Evolutionary conservation across 2,888 invertebrate genomes (phyloP).

Genomic region (Frankliniella fusca): DNA sequence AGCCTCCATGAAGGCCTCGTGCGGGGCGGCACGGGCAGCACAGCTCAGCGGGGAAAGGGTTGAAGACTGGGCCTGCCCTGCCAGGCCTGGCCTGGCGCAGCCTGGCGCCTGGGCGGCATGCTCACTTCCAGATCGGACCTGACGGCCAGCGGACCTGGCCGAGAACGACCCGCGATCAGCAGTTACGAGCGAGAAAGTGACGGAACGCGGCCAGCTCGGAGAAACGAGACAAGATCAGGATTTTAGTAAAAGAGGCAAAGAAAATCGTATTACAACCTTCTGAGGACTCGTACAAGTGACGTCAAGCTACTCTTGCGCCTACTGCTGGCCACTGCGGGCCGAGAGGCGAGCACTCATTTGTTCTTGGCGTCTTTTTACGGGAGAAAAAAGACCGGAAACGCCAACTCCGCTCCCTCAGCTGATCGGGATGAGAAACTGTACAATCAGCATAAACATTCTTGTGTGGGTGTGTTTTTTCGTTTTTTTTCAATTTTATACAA

Average conservation of each 20-base stretch:
- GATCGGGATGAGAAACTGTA: too few species aligned
- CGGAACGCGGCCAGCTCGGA: too few species aligned
- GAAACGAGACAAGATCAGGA: too few species aligned
- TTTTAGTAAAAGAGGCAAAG: background rate
- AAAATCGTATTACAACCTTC: background rate
- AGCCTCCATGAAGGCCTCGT: background rate
- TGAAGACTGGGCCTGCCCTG: background rate
- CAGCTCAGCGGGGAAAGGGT: background rate
- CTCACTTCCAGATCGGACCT: background rate
- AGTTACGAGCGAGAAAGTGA: too few species aligned
- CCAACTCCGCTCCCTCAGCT: too few species aligned
- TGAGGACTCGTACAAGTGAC: background rate
- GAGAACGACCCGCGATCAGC: too few species aligned
- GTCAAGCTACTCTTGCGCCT: constrained; percentile 10
- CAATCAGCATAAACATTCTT: too few species aligned
- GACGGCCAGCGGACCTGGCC: too few species aligned
- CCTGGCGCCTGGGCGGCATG: background rate
- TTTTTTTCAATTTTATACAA: too few species aligned
- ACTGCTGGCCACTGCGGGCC: background rate
- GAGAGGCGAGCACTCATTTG: background rate
- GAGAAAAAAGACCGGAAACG: background rate
- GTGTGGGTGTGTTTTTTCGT: too few species aligned
- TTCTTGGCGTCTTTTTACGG: background rate
- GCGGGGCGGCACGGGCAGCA: background rate
- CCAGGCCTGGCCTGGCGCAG: too few species aligned